Base-by-base conservation (phyloP, 2,113 vertebrate genomes). In the Albula goreensis region DNA sequence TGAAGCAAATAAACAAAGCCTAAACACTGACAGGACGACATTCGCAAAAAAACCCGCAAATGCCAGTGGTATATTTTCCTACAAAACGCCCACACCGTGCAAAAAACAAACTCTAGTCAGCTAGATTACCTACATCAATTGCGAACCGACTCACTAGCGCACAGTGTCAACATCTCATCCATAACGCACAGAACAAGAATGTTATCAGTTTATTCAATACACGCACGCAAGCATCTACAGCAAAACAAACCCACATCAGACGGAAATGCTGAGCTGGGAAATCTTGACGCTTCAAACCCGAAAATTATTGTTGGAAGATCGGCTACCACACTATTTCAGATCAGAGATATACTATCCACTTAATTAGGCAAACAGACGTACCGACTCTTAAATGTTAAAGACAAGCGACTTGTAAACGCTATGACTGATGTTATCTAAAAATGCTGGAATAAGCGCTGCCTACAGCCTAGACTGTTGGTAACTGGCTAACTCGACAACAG, bases 11-110 rank as follows among this genome's bases (percentile, higher is more conserved):
- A 85, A 51, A 74, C 70, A 78, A 78, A 85, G n/a, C 83, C 83
- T 25, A 85, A 85, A 56, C 52, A 85, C 52, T 53, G 52, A 85
- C 77, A 57, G 53, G 41, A 78, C 83, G 83, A 78, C 83, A 78
- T 85, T 31, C 7, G 5, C 70, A 25, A 57, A 85, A 57, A 84
- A 53, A 78, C 83, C 79, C 80, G 56, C 49, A 77, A 78, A 81
- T 89, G 82, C 85, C 85, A 86, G 79, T 86, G 70, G 48, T 50
- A 51, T 49, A 85, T 80, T 87, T 87, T 83, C 87, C 88, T 81
- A 88, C 89, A 88, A 56, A 74, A 91, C 88, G 85, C 90, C 88
- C 86, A 89, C 86, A 82, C 88, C 70, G 50, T 78, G 74, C 85
- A 88, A 83, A 88, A 81, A 86, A 82, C 56, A 84, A 50, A 78